Evolutionary conservation across 23 tunicate species (phyloP).

Genomic region (Ciona savignyi): DNA sequence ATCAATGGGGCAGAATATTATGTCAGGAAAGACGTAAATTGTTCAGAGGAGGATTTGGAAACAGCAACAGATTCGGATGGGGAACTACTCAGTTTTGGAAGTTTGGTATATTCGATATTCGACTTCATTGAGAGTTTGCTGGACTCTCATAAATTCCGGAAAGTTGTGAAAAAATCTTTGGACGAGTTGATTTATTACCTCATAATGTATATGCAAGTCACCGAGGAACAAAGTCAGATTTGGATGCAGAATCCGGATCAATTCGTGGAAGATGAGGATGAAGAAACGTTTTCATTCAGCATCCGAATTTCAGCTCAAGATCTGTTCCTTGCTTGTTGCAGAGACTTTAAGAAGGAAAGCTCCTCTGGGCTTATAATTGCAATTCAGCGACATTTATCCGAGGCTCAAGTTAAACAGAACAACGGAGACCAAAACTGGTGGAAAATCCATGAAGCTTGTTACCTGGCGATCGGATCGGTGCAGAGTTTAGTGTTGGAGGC

Average conservation of each 20-base stretch:
- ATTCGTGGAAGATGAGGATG: slow-evolving; percentile 95
- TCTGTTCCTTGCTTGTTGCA: slow-evolving; percentile 67
- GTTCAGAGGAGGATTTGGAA: slow-evolving; percentile 47
- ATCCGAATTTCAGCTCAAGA: slow-evolving; percentile 87
- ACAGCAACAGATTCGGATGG: slow-evolving; percentile 73
- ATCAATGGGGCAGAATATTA: slow-evolving; percentile 56
- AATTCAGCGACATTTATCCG: slow-evolving; percentile 58
- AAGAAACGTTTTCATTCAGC: slow-evolving; percentile 73
- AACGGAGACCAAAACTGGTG: slow-evolving; percentile 70
- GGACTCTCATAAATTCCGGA: slow-evolving; percentile 25
- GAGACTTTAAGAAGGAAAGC: slow-evolving; percentile 52
- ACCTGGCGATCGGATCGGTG: slow-evolving; percentile 76
- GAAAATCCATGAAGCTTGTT: slow-evolving; percentile 77
- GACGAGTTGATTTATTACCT: slow-evolving; percentile 63
- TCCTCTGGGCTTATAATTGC: slow-evolving; percentile 29
- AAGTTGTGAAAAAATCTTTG: slow-evolving; percentile 61
- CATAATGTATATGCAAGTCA: slow-evolving; percentile 84
- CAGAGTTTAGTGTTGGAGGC: slow-evolving; percentile 29
- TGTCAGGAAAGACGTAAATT: slow-evolving; percentile 51
- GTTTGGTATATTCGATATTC: slow-evolving; percentile 47
- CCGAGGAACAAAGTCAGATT: slow-evolving; percentile 53
- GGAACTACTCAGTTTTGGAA: slow-evolving; percentile 70
- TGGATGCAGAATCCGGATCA: slow-evolving; percentile 95
- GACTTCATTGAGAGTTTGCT: slow-evolving; percentile 69
- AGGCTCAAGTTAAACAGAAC: slow-evolving; percentile 27